phyloP scores from a whole-genome alignment of 1,140 invertebrate genomes.

The Amphibalanus amphitrite region DNA sequence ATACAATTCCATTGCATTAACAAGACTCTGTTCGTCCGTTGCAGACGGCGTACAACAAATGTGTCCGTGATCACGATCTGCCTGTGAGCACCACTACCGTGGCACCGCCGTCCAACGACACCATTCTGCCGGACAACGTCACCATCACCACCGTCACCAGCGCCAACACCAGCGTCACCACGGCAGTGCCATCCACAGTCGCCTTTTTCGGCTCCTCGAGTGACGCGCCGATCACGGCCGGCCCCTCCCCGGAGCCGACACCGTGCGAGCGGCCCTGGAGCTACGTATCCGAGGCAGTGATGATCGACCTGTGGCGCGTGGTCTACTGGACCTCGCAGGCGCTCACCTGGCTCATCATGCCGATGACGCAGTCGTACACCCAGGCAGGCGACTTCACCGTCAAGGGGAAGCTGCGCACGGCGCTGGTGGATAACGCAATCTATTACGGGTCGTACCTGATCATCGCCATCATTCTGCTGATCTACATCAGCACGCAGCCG shows the following conservation, averaged over 20 bases:
- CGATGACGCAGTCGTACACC: constrained; percentile 97
- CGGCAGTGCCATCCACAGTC: neutral
- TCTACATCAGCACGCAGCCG: constrained; percentile 83
- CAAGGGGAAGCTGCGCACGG: constrained; percentile 83
- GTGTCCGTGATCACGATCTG: constrained; percentile 25
- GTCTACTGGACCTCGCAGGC: constrained; percentile 98
- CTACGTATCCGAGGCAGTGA: constrained; percentile 59
- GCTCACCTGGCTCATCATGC: constrained; percentile 91
- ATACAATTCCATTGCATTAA: no score
- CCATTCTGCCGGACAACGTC: neutral
- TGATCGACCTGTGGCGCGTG: constrained; percentile 84
- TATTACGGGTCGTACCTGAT: constrained; percentile 96
- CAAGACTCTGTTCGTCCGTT: constrained; percentile 18
- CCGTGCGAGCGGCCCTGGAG: constrained; percentile 46
- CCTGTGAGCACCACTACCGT: constrained; percentile 9
- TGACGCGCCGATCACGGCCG: neutral
- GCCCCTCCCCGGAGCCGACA: constrained; percentile 7
- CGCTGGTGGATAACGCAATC: constrained; percentile 89
- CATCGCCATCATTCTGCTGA: constrained; percentile 82
- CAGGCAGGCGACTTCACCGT: constrained; percentile 95
- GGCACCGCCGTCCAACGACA: no score
- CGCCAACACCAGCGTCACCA: constrained; percentile 15
- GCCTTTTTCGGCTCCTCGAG: no score
- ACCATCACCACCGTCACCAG: constrained; percentile 1
- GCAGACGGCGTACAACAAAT: constrained; percentile 39